Conservation (phyloP, 2,113 vertebrate species). For the Triplophysa dalaica region DNA sequence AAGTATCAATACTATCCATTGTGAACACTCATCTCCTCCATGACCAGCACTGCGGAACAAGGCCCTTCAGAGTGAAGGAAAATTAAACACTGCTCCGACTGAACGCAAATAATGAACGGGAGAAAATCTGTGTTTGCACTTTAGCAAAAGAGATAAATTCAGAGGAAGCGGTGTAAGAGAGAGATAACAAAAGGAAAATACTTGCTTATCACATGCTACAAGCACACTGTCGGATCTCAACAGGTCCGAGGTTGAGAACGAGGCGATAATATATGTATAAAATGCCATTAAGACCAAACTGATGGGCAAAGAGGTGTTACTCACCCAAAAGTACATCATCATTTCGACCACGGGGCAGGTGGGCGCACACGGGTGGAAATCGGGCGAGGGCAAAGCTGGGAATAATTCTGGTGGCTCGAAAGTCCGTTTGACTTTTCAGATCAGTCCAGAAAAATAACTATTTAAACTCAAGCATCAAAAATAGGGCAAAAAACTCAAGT, state of each 20-base stretch:
- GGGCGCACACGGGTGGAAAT: conserved; percentile 41
- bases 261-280: background rate
- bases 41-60: conserved; percentile 48
- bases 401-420: background rate
- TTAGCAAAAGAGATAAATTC: conserved; percentile 21
- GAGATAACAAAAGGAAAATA: background rate
- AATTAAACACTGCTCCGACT: conserved; percentile 46
- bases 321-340: conserved; percentile 70
- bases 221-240: conserved; percentile 6
- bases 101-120: conserved; percentile 34
- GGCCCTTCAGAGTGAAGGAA: conserved; percentile 33
- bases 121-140: background rate
- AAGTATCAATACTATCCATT: conserved; percentile 30
- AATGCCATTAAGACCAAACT: conserved; percentile 36
- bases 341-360: conserved; percentile 59
- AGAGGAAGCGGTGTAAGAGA: background rate
- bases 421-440: conserved; percentile 45
- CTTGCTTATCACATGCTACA: background rate
- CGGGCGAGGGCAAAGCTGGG: conserved; percentile 7
- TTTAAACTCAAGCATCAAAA: background rate
- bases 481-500: background rate
- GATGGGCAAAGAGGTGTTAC: conserved; percentile 45
- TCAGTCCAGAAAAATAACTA: conserved; percentile 1
- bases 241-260: conserved; percentile 4
- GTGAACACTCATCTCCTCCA: conserved; percentile 46